These are phyloP conservation scores for Danaus plexippus DNA, from an alignment of 1,140 invertebrate genomes.

Conservation along the genomic window DNA sequence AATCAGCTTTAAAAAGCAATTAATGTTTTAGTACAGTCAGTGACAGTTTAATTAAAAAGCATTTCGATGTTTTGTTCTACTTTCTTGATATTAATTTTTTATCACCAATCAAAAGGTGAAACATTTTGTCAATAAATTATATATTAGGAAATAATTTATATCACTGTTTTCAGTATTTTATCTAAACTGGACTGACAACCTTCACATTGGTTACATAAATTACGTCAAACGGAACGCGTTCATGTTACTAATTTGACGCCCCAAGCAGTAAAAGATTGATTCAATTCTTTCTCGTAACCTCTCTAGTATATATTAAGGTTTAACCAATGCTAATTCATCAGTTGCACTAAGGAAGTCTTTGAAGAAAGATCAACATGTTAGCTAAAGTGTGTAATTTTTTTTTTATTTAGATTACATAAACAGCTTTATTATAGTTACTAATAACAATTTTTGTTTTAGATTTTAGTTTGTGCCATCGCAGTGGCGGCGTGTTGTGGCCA, in stretches of 20 bases:
- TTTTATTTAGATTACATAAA: slow-evolving; percentile 1
- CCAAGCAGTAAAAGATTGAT: slow-evolving; percentile 58
- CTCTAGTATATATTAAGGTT: slow-evolving; percentile 68
- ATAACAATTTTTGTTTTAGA: slow-evolving; percentile 36
- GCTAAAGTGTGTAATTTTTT: slow-evolving; percentile 46
- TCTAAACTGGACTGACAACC: slow-evolving; percentile 32
- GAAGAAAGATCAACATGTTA: slow-evolving; percentile 63
- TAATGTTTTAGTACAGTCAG: background rate
- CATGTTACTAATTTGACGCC: slow-evolving; percentile 59
- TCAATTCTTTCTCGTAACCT: slow-evolving; percentile 69
- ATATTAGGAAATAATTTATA: background rate
- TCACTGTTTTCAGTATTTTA: slow-evolving; percentile 14
- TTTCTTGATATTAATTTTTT: too few species aligned
- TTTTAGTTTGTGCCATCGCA: slow-evolving; percentile 35
- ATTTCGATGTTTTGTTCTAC: too few species aligned
- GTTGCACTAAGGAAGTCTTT: slow-evolving; percentile 63
- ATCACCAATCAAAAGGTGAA: too few species aligned
- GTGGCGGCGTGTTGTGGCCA: slow-evolving; percentile 32
- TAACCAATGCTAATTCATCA: slow-evolving; percentile 66
- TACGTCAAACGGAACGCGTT: slow-evolving; percentile 52
- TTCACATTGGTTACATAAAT: slow-evolving; percentile 69
- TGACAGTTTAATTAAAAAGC: too few species aligned
- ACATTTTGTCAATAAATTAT: background rate
- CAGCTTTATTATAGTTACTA: slow-evolving; percentile 2
- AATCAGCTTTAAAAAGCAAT: background rate